A percentile compares a stretch with the other conserved stretches of the same genome.
These are phyloP conservation scores for Hedya salicella DNA, from an alignment of 2,888 invertebrate species.

Conservation along the genomic window DNA sequence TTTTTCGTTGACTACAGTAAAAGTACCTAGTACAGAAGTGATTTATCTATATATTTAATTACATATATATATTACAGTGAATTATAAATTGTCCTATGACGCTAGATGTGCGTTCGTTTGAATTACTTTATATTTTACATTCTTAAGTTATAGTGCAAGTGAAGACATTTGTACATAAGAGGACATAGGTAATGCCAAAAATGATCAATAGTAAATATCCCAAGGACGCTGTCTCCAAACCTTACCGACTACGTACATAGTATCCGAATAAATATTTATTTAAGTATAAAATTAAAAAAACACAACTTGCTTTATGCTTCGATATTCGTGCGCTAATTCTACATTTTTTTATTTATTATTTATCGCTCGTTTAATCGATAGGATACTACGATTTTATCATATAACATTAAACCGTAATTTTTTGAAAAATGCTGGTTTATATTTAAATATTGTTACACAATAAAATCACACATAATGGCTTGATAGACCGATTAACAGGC, in stretches of 20 bases:
- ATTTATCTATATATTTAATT: not conserved
- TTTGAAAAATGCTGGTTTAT: constrained; percentile 27
- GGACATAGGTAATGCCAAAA: constrained; percentile 12
- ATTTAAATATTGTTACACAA: constrained; percentile 40
- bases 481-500: constrained; percentile 43
- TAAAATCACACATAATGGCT: constrained; percentile 41
- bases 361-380: constrained; percentile 46
- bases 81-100: not conserved
- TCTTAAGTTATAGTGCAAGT: constrained; percentile 28
- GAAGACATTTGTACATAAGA: constrained; percentile 28
- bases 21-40: not conserved
- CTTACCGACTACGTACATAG: constrained; percentile 69
- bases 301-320: constrained; percentile 75
- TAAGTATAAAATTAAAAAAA: constrained; percentile 83
- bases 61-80: not conserved
- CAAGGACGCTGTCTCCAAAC: constrained; percentile 41
- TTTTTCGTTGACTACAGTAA: not conserved
- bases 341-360: constrained; percentile 52
- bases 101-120: constrained; percentile 20
- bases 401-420: constrained; percentile 35
- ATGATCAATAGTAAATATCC: constrained; percentile 39
- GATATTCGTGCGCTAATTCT: constrained; percentile 67
- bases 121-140: constrained; percentile 27
- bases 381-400: constrained; percentile 42
- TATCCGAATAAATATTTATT: constrained; percentile 77